These are phyloP conservation scores for Ernsta delagoae DNA, from an alignment of 2,888 invertebrate species.

Conservation along the genomic window DNA sequence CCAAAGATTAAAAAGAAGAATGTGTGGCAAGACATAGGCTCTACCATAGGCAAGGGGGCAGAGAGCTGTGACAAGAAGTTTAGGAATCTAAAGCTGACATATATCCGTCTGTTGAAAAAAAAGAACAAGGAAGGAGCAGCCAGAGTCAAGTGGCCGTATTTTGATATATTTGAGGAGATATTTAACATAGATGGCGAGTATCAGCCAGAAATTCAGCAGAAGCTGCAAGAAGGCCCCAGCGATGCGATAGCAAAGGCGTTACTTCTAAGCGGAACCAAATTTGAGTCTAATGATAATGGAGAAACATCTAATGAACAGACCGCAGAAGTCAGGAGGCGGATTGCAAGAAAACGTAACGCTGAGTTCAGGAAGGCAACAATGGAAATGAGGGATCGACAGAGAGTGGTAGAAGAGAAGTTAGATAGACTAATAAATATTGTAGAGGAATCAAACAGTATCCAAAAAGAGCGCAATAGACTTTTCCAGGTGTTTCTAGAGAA, in stretches of 20 bases:
- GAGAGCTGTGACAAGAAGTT: conserved; percentile 78
- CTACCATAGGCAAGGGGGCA: conserved; percentile 67
- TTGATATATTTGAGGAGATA: conserved; percentile 74
- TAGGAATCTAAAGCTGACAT: conserved; percentile 76
- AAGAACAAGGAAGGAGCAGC: conserved; percentile 57
- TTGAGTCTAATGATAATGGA: conserved; percentile 53
- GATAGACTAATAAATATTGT: conserved; percentile 77
- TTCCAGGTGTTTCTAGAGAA: conserved; percentile 74
- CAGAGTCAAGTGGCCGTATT: conserved; percentile 70
- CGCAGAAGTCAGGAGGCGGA: conserved; percentile 61
- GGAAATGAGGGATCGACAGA: conserved; percentile 75
- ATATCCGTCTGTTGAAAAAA: conserved; percentile 70
- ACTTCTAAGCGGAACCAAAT: conserved; percentile 58
- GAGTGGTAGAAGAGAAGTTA: conserved; percentile 73
- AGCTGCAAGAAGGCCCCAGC: conserved; percentile 62
- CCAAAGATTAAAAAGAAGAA: conserved; percentile 78
- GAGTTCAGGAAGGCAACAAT: conserved; percentile 71
- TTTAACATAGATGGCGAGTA: conserved; percentile 72
- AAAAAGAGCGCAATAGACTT: conserved; percentile 70
- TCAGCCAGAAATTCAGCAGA: conserved; percentile 71
- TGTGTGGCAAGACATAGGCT: conserved; percentile 72
- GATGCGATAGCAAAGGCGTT: conserved; percentile 69
- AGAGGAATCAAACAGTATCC: conserved; percentile 77
- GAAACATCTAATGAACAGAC: conserved; percentile 57
- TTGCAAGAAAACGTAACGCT: conserved; percentile 61